Evolutionary conservation across 2,888 invertebrate species (phyloP).

Genomic region (Cremastinae sp.): DNA sequence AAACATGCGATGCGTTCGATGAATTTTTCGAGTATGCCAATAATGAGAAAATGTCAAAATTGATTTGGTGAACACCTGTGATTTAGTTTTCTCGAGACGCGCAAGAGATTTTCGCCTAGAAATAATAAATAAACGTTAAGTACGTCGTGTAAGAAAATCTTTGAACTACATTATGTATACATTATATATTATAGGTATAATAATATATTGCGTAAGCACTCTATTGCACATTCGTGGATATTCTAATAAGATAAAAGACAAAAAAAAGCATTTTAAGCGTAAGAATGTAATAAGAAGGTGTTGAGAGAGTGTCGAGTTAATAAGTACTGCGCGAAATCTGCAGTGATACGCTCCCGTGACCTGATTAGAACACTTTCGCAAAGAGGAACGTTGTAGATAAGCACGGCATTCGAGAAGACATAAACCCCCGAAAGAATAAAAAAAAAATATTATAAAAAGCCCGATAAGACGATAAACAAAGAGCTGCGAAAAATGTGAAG

Average conservation of each 20-base stretch:
- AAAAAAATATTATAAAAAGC: conserved; percentile 28
- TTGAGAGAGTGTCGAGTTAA: conserved; percentile 44
- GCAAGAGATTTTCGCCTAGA: conserved; percentile 33
- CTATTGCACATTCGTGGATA: conserved; percentile 46
- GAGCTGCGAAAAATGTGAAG: neutral
- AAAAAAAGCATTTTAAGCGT: conserved; percentile 2
- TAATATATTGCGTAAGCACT: conserved; percentile 49
- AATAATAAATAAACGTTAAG: conserved; percentile 36
- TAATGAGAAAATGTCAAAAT: neutral
- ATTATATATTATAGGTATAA: conserved; percentile 17
- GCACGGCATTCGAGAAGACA: conserved; percentile 54
- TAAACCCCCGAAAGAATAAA: neutral
- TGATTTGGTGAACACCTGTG: neutral
- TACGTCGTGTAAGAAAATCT: conserved; percentile 39
- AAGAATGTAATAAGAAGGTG: conserved; percentile 20
- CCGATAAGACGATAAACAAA: conserved; percentile 16
- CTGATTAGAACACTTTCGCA: conserved; percentile 57
- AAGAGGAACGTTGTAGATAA: conserved; percentile 44
- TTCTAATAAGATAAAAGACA: conserved; percentile 29
- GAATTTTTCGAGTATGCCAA: neutral
- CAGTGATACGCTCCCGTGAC: conserved; percentile 61
- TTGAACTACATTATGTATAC: conserved; percentile 56
- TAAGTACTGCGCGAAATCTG: conserved; percentile 52
- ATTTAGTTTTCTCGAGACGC: conserved; percentile 44
- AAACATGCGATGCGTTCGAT: too few species aligned